phyloP scores from a whole-genome alignment of 2,888 invertebrate genomes.

The Auanema freiburgensis region DNA sequence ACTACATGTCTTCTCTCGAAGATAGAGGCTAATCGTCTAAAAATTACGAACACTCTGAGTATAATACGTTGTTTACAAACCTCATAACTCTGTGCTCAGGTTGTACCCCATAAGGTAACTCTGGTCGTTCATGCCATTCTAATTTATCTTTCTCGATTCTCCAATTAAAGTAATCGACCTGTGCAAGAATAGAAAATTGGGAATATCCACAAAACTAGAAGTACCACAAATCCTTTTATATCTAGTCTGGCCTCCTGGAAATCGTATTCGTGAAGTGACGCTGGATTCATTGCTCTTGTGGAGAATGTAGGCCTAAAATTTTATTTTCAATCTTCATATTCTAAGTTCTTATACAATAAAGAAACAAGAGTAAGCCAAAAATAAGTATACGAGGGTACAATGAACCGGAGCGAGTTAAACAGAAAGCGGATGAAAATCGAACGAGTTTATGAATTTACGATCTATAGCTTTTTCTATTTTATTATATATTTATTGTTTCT shows the following conservation, averaged over 20 bases:
- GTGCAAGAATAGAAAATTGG: slow-evolving; percentile 7
- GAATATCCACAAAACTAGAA: no score
- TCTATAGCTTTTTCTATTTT: slow-evolving; percentile 4
- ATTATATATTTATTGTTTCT: slow-evolving; percentile 25
- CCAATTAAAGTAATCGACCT: slow-evolving; percentile 38
- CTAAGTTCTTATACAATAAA: background rate
- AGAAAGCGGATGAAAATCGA: slow-evolving; percentile 4
- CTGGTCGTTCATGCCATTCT: slow-evolving; percentile 39
- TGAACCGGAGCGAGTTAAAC: background rate
- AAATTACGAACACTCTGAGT: no score
- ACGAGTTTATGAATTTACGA: background rate
- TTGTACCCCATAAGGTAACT: slow-evolving; percentile 35
- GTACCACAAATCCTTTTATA: slow-evolving; percentile 43
- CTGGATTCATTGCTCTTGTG: slow-evolving; percentile 5
- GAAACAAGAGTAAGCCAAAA: background rate
- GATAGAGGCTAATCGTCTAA: slow-evolving; percentile 23
- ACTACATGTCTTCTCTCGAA: slow-evolving; percentile 29
- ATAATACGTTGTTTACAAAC: background rate
- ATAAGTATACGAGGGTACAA: background rate
- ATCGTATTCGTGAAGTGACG: slow-evolving; percentile 18
- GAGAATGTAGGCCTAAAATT: background rate
- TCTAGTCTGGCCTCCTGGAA: slow-evolving; percentile 40
- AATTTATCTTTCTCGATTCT: slow-evolving; percentile 25
- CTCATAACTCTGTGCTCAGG: slow-evolving; percentile 38
- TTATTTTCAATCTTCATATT: background rate